phyloP scores from a whole-genome alignment of 1,140 invertebrate genomes.

The Triops cancriformis region DNA sequence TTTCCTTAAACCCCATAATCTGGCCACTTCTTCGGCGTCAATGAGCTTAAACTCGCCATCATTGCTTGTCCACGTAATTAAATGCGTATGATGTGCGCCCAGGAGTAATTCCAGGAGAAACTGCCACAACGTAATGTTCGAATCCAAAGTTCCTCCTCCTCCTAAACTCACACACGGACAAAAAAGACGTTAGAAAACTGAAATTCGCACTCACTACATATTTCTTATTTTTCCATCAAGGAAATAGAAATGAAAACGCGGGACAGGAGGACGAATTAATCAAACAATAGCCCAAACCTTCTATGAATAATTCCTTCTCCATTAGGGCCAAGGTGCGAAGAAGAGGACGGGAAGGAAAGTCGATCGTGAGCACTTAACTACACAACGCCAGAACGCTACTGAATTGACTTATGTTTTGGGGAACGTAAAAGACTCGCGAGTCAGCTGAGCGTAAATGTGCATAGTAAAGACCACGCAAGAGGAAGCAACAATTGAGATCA shows the following conservation, averaged over 20 bases:
- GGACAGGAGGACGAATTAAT: conserved; percentile 19
- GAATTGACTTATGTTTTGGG: not conserved
- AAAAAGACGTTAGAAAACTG: not conserved
- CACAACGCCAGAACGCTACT: not conserved
- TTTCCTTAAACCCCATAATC: conserved; percentile 56
- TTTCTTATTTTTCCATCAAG: no score
- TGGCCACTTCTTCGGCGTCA: conserved; percentile 51
- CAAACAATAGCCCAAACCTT: not conserved
- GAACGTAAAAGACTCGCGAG: not conserved
- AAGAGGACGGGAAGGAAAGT: not conserved
- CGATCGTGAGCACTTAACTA: conserved; percentile 9
- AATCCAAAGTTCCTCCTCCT: conserved; percentile 24
- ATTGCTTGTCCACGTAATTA: conserved; percentile 45
- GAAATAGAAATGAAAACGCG: not conserved
- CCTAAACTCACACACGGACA: conserved; percentile 3
- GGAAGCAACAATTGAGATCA: conserved; percentile 6
- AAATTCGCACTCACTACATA: no score
- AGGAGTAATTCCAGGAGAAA: conserved; percentile 44
- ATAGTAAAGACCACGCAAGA: not conserved
- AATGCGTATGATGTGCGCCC: conserved; percentile 40
- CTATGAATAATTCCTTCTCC: not conserved
- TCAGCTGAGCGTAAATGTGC: not conserved
- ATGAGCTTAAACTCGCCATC: conserved; percentile 48
- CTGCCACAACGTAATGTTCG: conserved; percentile 43
- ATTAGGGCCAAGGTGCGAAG: not conserved